Evolutionary conservation across 2,113 vertebrate genomes (phyloP).

Genomic region (Prionailurus bengalensis): DNA sequence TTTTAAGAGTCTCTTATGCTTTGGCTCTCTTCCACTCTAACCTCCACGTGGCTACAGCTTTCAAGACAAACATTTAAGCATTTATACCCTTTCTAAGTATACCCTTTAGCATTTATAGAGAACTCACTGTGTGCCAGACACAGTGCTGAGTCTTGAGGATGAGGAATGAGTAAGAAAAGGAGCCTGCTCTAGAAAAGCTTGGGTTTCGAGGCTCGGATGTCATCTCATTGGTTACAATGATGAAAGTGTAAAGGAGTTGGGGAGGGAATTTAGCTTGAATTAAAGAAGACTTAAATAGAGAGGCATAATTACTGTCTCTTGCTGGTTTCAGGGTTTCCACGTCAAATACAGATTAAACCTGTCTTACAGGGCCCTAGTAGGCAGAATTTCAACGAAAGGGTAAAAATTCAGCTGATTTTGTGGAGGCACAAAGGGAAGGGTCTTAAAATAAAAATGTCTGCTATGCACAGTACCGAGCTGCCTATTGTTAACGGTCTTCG

Average conservation of each 20-base stretch:
- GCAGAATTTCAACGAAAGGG: constrained; percentile 20
- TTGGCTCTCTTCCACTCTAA: too few relatives aligned
- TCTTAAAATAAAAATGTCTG: background rate
- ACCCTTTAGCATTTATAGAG: background rate
- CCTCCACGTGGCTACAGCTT: background rate
- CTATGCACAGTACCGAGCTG: background rate
- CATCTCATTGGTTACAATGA: background rate
- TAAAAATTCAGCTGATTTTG: constrained; percentile 11
- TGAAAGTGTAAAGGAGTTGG: background rate
- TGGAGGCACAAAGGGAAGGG: background rate
- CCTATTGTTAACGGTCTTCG: background rate
- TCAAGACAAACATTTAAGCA: background rate
- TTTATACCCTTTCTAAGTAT: too few relatives aligned
- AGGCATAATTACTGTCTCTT: background rate
- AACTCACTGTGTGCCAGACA: background rate
- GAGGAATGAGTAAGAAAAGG: background rate
- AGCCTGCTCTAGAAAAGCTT: background rate
- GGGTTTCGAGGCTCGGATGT: background rate
- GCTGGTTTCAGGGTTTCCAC: background rate
- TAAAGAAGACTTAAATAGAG: background rate
- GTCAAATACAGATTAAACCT: background rate
- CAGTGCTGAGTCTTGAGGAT: background rate
- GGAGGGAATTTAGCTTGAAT: background rate
- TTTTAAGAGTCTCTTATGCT: too few relatives aligned
- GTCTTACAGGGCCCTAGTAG: background rate